These are phyloP conservation scores for Notocelia uddmanniana DNA, from an alignment of 2,888 invertebrate species.

Conservation along the genomic window DNA sequence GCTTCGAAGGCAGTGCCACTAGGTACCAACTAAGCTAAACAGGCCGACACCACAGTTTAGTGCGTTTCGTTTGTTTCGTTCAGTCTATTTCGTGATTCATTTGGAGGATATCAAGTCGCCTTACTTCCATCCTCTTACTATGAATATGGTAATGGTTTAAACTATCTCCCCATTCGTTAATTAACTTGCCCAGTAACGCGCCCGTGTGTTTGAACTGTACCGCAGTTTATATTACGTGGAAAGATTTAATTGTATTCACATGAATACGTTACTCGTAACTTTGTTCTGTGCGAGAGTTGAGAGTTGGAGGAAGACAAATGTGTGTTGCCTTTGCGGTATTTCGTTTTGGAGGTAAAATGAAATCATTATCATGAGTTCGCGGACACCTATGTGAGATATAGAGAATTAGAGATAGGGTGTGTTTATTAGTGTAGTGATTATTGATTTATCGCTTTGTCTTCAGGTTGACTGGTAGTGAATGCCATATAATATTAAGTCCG, in stretches of 20 bases:
- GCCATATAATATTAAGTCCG: no score
- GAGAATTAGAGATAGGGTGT: no score
- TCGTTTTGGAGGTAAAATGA: not conserved
- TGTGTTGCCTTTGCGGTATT: slow-evolving; percentile 20
- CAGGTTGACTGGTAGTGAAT: no score
- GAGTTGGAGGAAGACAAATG: slow-evolving; percentile 16
- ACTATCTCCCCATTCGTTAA: slow-evolving; percentile 23
- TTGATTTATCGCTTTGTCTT: no score
- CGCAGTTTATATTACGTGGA: slow-evolving; percentile 27
- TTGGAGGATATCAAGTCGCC: not conserved
- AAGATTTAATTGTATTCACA: slow-evolving; percentile 36
- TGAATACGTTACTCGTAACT: slow-evolving; percentile 25
- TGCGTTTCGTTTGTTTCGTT: no score
- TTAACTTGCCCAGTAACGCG: slow-evolving; percentile 26
- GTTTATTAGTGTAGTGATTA: no score
- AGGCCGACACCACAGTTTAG: no score
- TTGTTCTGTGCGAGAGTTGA: slow-evolving; percentile 5
- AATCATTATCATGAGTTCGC: not conserved
- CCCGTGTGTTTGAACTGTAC: slow-evolving; percentile 22
- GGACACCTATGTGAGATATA: not conserved
- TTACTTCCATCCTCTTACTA: slow-evolving; percentile 1
- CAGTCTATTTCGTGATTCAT: not conserved
- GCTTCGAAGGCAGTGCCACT: no score
- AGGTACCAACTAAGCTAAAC: no score
- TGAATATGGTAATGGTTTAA: slow-evolving; percentile 17